phyloP scores from a whole-genome alignment of 2,888 invertebrate genomes.

The Clusia tigrina region DNA sequence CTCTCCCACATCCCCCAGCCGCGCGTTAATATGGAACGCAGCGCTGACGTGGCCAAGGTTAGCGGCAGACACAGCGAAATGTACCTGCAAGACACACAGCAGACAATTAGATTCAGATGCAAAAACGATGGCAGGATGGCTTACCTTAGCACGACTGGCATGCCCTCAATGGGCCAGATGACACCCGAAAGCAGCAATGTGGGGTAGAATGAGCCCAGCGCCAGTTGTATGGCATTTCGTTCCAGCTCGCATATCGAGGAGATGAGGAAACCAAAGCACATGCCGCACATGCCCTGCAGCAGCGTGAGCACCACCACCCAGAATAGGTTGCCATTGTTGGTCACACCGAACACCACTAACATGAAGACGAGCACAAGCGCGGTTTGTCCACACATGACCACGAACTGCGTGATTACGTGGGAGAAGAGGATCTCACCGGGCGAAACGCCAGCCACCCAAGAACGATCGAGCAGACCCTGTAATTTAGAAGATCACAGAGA shows the following conservation, averaged over 20 bases:
- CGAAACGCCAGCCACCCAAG: constrained; percentile 92
- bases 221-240: constrained; percentile 90
- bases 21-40: constrained; percentile 85
- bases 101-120: neutral
- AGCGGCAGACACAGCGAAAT: constrained; percentile 85
- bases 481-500: constrained; percentile 17
- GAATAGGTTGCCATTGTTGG: constrained; percentile 86
- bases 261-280: constrained; percentile 96
- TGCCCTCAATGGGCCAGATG: constrained; percentile 96
- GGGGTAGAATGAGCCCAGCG: constrained; percentile 94
- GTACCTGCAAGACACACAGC: constrained; percentile 66
- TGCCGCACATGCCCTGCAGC: constrained; percentile 91
- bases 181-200: constrained; percentile 91
- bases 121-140: constrained; percentile 18
- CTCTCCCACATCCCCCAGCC: constrained; percentile 85
- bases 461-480: constrained; percentile 84
- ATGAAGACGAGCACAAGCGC: constrained; percentile 89
- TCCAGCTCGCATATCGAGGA: constrained; percentile 92
- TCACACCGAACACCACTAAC: constrained; percentile 88
- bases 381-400: constrained; percentile 94
- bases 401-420: constrained; percentile 92
- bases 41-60: constrained; percentile 90
- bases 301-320: constrained; percentile 87
- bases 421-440: constrained; percentile 92
- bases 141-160: constrained; percentile 81